These are phyloP conservation scores for Hipparchia semele DNA, from an alignment of 2,888 invertebrate genomes.

Conservation along the genomic window DNA sequence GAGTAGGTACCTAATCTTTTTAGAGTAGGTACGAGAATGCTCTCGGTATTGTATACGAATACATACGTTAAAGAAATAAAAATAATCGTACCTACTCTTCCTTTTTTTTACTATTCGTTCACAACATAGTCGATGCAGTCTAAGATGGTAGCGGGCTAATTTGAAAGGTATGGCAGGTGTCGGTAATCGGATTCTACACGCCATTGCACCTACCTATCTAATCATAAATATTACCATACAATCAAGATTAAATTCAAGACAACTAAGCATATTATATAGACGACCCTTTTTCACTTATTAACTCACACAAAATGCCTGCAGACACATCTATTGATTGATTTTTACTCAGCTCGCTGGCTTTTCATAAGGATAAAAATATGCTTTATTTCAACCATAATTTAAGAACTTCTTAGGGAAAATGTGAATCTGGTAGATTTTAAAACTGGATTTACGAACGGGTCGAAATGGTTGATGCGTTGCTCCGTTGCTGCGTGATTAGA, in stretches of 20 bases:
- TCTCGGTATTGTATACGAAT: neutral
- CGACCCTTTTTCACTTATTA: slow-evolving; percentile 7
- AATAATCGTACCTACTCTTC: neutral
- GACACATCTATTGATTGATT: slow-evolving; percentile 17
- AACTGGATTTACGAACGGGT: neutral
- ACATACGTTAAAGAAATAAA: neutral
- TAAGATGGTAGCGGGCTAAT: too few relatives aligned
- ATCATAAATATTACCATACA: too few relatives aligned
- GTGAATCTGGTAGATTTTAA: too few relatives aligned
- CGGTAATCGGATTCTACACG: too few relatives aligned
- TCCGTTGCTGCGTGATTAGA: too few relatives aligned
- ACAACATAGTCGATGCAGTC: too few relatives aligned
- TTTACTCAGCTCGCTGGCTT: slow-evolving; percentile 9
- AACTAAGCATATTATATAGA: neutral
- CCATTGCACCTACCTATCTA: too few relatives aligned
- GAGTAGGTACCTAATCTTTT: neutral
- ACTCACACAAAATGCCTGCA: slow-evolving; percentile 13
- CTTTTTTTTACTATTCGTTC: too few relatives aligned
- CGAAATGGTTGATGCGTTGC: too few relatives aligned
- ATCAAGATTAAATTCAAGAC: too few relatives aligned
- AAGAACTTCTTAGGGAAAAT: neutral
- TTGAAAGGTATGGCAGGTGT: too few relatives aligned
- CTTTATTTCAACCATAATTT: slow-evolving; percentile 3
- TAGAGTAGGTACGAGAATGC: neutral
- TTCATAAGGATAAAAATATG: neutral